Base-by-base conservation (phyloP, 2,113 vertebrate genomes). In the Bambusicola thoracicus region DNA sequence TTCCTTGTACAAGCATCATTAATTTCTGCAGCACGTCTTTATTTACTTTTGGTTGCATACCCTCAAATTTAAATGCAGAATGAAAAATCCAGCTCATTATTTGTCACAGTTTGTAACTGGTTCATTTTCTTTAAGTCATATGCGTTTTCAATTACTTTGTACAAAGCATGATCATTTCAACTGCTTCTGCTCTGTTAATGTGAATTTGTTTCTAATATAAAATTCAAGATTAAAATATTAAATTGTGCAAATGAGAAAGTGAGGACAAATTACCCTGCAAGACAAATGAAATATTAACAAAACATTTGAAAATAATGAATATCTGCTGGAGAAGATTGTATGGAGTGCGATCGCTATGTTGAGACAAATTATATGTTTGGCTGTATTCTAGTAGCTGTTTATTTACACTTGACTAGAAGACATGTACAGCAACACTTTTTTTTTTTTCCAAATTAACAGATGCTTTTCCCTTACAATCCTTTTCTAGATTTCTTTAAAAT, bases 151-250 rank as follows among this genome's bases (percentile, higher is more conserved):
- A 83, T 77, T 90, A 80, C 63, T 91, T 85, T 62, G 41, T 61
- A 84, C 38, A 89, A 95, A 87, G 79, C 51, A 27, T 92, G 73
- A 91, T 96, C 90, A 92, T 94, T 97, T 88, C 75, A 82, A 90
- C 76, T 27, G 51, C 36, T 86, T 94, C 91, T 89, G 72, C 55
- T 75, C 63, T 76, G 81, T 41, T 51, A 92, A 76, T 72, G 63
- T 27, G 84, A 70, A 78, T 73, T 93, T 95, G 73, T 76, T 91
- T 68, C 48, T 82, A 75, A 92, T 90, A 73, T n/a, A 61, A 92
- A 76, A 87, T 94, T 94, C 91, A 95, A 97, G 92, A 96, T 95
- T 85, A 97, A 95, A 95, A 93, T 74, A 90, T 96, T 93, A 96
- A 95, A 95, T 81, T 94, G 65, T 87, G 94, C 63, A 95, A 95